These are phyloP conservation scores for Dermatemys mawii DNA, from an alignment of 2,113 vertebrate species.

Conservation along the genomic window DNA sequence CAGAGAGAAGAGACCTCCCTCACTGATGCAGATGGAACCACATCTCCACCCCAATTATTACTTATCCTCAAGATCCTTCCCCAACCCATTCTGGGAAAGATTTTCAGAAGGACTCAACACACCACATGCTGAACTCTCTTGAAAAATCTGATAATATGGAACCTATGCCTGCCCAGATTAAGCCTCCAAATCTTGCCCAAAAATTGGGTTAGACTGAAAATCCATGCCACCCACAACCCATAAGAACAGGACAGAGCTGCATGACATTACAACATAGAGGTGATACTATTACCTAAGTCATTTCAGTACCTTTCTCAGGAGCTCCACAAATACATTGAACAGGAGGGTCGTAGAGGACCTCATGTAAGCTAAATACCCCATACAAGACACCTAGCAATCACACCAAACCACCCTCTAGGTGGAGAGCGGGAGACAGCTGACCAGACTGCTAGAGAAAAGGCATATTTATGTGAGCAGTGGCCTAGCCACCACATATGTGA, in stretches of 20 bases:
- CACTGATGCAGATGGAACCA: background rate
- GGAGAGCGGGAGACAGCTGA: background rate
- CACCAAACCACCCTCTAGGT: background rate
- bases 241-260: background rate
- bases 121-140: background rate
- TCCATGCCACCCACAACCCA: background rate
- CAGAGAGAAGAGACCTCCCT: background rate
- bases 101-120: background rate
- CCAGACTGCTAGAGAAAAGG: background rate
- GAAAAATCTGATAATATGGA: background rate
- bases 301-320: background rate
- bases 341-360: background rate
- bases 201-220: background rate
- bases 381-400: background rate
- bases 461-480: background rate
- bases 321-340: background rate
- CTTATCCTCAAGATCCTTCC: background rate
- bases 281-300: background rate
- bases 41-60: background rate
- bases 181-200: background rate
- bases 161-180: background rate
- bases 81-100: background rate
- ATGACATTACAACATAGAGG: no score
- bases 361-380: background rate
- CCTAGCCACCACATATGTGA: background rate